Evolutionary conservation across 2,888 invertebrate species (phyloP), one percentile per base, ranked within the genome.

Genomic region (Habrosyne pyritoides): DNA sequence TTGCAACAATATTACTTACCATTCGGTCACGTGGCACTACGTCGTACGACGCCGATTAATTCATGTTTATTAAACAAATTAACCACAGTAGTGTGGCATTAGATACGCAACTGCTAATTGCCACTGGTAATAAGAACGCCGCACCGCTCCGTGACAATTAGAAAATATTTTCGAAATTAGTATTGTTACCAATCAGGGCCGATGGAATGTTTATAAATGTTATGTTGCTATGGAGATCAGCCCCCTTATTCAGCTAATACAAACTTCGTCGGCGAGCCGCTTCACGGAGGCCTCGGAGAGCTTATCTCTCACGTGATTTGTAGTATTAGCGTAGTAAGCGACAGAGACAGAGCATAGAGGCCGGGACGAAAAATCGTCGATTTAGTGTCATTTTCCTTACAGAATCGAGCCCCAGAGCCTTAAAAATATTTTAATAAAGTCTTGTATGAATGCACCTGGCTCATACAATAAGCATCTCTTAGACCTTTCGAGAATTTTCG

Each of bases 61-160:
- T 89, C 86, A 84, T 87, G 84, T 89, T 90, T 88, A 89, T 90
- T 86, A 89, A 84, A 89, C 87, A 86, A 86, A 88, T 89, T 86
- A 87, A 86, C 82, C 67, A 79, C 84, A 81, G 75, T 55, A 64
- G 69, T 67, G 69, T 69, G 58, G 65, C 62, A 76, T 77, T 77
- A 80, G 73, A 73, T 76, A 73, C 71, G 67, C 69, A 63, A 54
- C 53, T 53, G 63, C 67, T 79, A 78, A 79, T 81, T 77, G 73
- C 64, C 54, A 53, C 48, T 24, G 47, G 53, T 57, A 58, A 33
- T 14, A 54, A 47, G 53, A 33, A 49, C 55, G 53, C 55, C 58
- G 28, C 54, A 55, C 42, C 59, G 24, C 61, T 59, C 53, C 56
- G 61, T 67, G 69, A 61, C 71, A 62, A 78, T 79, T 64, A 63